Conservation (phyloP, 2,113 vertebrate genomes). For the Colistium nudipinnis region DNA sequence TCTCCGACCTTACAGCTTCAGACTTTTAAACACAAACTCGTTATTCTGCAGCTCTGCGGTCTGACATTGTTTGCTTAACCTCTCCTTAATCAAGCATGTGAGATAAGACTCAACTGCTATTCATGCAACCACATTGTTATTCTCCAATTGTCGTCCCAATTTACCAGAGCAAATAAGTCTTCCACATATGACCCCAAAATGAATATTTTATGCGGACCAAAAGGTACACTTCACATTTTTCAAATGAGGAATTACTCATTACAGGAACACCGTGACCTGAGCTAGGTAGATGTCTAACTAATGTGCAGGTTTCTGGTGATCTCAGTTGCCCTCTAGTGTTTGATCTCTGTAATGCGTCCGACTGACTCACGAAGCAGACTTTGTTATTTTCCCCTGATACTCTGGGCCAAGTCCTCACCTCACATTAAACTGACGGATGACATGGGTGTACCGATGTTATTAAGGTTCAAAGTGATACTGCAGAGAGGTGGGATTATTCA, state of each 20-base stretch:
- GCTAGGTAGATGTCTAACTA: neutral
- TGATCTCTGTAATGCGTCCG: slow-evolving; percentile 20
- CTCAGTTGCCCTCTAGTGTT: slow-evolving; percentile 79
- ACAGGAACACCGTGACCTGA: slow-evolving; percentile 13
- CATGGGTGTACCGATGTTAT: slow-evolving; percentile 42
- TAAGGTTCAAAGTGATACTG: slow-evolving; percentile 59
- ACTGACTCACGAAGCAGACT: slow-evolving; percentile 3
- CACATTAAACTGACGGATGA: slow-evolving; percentile 68
- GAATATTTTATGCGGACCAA: slow-evolving; percentile 20
- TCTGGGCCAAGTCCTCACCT: slow-evolving; percentile 47
- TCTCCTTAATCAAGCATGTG: slow-evolving; percentile 47
- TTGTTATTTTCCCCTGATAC: slow-evolving; percentile 4
- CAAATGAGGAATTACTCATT: slow-evolving; percentile 56
- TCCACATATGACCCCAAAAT: slow-evolving; percentile 1
- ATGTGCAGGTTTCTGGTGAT: slow-evolving; percentile 31
- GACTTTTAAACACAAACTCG: slow-evolving; percentile 4
- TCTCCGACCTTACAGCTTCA: too few species aligned
- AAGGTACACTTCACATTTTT: slow-evolving; percentile 36
- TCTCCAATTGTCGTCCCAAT: slow-evolving; percentile 24
- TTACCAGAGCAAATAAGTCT: slow-evolving; percentile 40
- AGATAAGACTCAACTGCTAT: slow-evolving; percentile 31
- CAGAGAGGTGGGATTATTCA: slow-evolving; percentile 56
- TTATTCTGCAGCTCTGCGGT: slow-evolving; percentile 23
- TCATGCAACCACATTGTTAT: slow-evolving; percentile 26
- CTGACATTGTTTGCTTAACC: slow-evolving; percentile 55